phyloP scores from a whole-genome alignment of 2,113 vertebrate species.

The Channa maculata region DNA sequence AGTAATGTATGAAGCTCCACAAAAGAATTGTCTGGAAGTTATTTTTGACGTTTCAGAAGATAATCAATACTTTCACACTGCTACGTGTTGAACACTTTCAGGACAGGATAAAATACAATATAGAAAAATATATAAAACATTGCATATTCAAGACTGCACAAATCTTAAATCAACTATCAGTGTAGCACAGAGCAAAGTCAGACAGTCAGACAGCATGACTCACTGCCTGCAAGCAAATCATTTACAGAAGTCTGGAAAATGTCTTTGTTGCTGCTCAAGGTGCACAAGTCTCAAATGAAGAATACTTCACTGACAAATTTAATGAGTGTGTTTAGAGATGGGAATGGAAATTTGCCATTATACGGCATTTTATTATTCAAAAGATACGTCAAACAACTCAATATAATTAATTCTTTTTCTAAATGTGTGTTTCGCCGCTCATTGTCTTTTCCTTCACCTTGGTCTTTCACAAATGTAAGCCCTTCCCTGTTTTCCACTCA shows the following conservation, averaged over 20 bases:
- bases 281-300: conserved; percentile 27
- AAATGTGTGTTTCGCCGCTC: background rate
- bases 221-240: conserved; percentile 47
- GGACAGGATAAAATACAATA: conserved; percentile 24
- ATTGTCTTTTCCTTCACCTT: conserved; percentile 14
- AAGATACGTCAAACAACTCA: background rate
- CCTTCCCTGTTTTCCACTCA: conserved; percentile 4
- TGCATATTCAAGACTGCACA: conserved; percentile 50
- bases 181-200: conserved; percentile 48
- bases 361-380: background rate
- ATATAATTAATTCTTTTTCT: background rate
- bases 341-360: conserved; percentile 11
- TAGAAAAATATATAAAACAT: conserved; percentile 44
- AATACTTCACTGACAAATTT: conserved; percentile 3
- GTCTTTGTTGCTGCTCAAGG: conserved; percentile 42
- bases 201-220: conserved; percentile 69
- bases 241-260: conserved; percentile 33
- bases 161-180: conserved; percentile 46
- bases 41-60: background rate
- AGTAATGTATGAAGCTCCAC: too few species aligned
- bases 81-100: conserved; percentile 32
- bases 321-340: conserved; percentile 19
- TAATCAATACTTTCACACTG: conserved; percentile 19
- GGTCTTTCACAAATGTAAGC: background rate
- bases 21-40: too few species aligned